phyloP scores from a whole-genome alignment of 1,140 invertebrate species.

The Aphaenogaster ashmeadi region DNA sequence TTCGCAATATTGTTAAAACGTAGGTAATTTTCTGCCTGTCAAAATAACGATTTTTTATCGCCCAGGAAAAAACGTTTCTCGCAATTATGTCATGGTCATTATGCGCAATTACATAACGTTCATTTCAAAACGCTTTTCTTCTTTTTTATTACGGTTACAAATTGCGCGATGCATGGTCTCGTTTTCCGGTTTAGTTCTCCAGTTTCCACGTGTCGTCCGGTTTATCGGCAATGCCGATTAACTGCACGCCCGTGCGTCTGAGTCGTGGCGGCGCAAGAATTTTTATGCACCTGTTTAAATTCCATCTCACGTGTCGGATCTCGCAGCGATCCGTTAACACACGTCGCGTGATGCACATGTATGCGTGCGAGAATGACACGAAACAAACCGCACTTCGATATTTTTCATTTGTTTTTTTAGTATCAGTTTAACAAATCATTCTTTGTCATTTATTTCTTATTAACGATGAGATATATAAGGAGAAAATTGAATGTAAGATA shows the following conservation, averaged over 20 bases:
- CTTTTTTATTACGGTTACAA: background rate
- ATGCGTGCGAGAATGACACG: slow-evolving; percentile 32
- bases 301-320: slow-evolving; percentile 51
- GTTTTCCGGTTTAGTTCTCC: slow-evolving; percentile 61
- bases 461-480: slow-evolving; percentile 7
- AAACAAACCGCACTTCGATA: background rate
- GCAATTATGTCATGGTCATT: slow-evolving; percentile 34
- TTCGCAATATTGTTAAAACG: background rate
- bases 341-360: slow-evolving; percentile 39
- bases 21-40: background rate
- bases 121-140: background rate
- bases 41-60: background rate
- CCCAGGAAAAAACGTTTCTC: background rate
- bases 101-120: slow-evolving; percentile 14
- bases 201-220: slow-evolving; percentile 12
- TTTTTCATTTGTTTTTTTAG: background rate
- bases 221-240: slow-evolving; percentile 39
- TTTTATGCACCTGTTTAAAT: slow-evolving; percentile 70
- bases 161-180: slow-evolving; percentile 28
- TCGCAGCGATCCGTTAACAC: slow-evolving; percentile 53
- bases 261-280: slow-evolving; percentile 39
- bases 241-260: slow-evolving; percentile 1
- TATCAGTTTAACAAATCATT: background rate
- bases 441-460: background rate
- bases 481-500: background rate